These are phyloP conservation scores for Dryobotodes eremita DNA, from an alignment of 2,888 invertebrate species.

Conservation along the genomic window DNA sequence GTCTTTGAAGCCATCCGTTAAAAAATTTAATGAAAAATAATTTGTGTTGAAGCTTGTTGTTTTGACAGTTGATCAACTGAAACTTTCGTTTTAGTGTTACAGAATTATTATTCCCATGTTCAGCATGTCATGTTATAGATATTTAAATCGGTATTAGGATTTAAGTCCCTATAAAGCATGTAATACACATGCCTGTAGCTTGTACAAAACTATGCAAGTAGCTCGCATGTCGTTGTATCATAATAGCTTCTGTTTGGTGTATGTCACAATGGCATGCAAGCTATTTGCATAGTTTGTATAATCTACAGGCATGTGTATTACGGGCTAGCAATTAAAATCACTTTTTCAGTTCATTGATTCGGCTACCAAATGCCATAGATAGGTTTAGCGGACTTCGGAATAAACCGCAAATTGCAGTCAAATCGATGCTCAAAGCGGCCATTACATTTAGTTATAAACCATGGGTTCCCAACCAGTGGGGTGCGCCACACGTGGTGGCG, in stretches of 20 bases:
- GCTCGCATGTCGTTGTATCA: too few species aligned
- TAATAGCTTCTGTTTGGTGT: too few species aligned
- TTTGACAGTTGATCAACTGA: background rate
- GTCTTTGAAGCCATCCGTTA: background rate
- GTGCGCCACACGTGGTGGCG: background rate
- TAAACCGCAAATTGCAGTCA: background rate
- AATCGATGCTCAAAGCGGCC: background rate
- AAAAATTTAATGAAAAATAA: background rate
- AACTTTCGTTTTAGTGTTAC: background rate
- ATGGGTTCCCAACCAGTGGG: background rate
- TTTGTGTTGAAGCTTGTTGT: background rate
- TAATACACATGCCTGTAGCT: too few species aligned
- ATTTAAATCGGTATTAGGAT: too few species aligned
- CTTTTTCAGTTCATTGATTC: background rate
- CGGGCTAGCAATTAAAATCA: background rate
- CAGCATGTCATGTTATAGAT: background rate
- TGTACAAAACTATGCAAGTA: too few species aligned
- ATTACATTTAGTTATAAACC: constrained; percentile 1
- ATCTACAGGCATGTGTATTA: too few species aligned
- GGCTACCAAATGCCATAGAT: background rate
- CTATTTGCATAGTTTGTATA: too few species aligned
- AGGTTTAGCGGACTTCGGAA: background rate
- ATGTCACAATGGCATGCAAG: too few species aligned
- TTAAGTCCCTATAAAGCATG: too few species aligned
- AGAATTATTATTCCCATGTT: background rate